These are phyloP conservation scores for Buphagus erythrorhynchus DNA, from an alignment of 2,797 vertebrate genomes.

Conservation along the genomic window DNA sequence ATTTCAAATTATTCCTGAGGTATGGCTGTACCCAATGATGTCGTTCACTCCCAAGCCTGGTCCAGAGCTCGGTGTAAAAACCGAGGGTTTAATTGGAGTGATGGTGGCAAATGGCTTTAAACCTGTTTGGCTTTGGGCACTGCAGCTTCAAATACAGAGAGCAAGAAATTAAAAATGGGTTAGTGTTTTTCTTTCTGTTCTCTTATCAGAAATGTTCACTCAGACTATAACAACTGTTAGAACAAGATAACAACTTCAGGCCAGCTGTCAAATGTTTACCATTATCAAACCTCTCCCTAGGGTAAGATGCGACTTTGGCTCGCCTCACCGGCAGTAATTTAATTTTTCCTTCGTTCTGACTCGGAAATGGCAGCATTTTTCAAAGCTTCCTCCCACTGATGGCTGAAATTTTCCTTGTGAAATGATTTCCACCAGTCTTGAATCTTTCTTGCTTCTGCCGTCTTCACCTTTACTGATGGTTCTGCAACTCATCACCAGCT, in stretches of 20 bases:
- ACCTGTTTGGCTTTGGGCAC: constrained; percentile 71
- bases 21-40: not conserved
- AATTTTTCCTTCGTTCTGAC: constrained; percentile 85
- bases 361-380: constrained; percentile 85
- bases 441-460: constrained; percentile 85
- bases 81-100: not conserved
- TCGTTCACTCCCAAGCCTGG: not conserved
- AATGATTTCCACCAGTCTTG: constrained; percentile 86
- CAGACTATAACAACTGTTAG: constrained; percentile 83
- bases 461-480: constrained; percentile 96
- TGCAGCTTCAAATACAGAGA: constrained; percentile 54
- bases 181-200: constrained; percentile 72
- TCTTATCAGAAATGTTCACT: constrained; percentile 84
- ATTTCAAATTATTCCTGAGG: not conserved
- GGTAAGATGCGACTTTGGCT: constrained; percentile 85
- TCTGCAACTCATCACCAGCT: constrained; percentile 93
- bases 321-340: constrained; percentile 85
- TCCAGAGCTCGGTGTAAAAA: not conserved
- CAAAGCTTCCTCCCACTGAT: constrained; percentile 82
- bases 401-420: constrained; percentile 84
- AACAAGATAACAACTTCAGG: constrained; percentile 84
- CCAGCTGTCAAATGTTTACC: constrained; percentile 88
- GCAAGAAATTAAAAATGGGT: constrained; percentile 74
- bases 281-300: constrained; percentile 84
- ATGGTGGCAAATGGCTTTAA: constrained; percentile 54